These are phyloP conservation scores for Parasteatoda tepidariorum DNA, from an alignment of 1,140 invertebrate species.

Conservation along the genomic window DNA sequence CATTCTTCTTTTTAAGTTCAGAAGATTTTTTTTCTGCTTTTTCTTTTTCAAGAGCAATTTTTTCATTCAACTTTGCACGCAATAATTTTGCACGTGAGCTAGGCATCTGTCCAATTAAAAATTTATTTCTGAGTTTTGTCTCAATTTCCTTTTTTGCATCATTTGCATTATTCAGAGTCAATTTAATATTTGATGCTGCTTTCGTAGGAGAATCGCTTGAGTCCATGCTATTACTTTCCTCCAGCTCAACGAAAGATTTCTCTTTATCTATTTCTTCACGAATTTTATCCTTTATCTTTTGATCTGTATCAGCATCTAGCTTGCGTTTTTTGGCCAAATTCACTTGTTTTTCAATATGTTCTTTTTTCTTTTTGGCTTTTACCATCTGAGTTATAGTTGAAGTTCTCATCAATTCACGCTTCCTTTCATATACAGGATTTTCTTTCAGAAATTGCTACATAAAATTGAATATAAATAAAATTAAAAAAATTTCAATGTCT, in stretches of 20 bases:
- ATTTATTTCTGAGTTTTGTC: not conserved
- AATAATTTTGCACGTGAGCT: not conserved
- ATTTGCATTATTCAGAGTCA: not conserved
- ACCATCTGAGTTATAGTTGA: not conserved
- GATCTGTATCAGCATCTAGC: not conserved
- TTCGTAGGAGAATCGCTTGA: not conserved
- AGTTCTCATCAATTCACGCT: not conserved
- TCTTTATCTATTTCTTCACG: not conserved
- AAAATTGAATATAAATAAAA: too few relatives aligned
- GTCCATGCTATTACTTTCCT: not conserved
- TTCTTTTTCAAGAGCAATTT: not conserved
- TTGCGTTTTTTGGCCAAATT: not conserved
- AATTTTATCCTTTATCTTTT: not conserved
- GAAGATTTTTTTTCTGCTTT: not conserved
- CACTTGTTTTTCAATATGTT: not conserved
- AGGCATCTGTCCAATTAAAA: not conserved
- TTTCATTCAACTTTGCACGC: too few relatives aligned
- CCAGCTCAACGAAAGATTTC: not conserved
- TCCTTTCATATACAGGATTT: constrained; percentile 23
- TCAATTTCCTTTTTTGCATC: not conserved
- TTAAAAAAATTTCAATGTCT: too few relatives aligned
- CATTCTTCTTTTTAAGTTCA: not conserved
- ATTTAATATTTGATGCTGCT: not conserved
- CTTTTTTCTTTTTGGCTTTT: not conserved
- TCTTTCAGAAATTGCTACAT: not conserved